Percentiles rank a stretch among this genome's conserved stretches.
Evolutionary conservation across 2,113 vertebrate genomes (phyloP).

Genomic region (Ifrita kowaldi): DNA sequence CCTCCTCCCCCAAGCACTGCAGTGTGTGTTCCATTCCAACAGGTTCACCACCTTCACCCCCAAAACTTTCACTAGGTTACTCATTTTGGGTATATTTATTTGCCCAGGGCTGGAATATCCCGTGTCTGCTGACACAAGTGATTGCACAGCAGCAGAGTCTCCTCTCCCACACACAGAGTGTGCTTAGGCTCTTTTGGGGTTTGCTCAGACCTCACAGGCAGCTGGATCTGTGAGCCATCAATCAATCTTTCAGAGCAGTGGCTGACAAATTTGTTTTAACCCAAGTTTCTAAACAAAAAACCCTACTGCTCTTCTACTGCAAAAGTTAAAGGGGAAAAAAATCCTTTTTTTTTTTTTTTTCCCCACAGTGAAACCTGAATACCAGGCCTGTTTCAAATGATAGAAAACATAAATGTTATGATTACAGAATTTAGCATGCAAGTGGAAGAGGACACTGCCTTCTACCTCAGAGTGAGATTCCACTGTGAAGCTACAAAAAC

Average conservation of each 20-base stretch:
- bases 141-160: not conserved
- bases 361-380: not conserved
- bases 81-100: not conserved
- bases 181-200: conserved; percentile 5
- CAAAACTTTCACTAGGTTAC: not conserved
- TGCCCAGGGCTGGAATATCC: not conserved
- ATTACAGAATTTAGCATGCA: not conserved
- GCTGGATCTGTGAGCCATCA: not conserved
- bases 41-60: not conserved
- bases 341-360: accelerated
- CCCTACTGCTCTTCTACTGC: not conserved
- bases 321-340: not conserved
- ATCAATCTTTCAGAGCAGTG: not conserved
- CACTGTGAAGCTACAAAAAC: not conserved
- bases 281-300: not conserved
- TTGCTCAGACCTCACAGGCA: conserved; percentile 63
- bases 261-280: not conserved
- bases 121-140: not conserved
- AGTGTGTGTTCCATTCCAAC: not conserved
- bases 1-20: not conserved
- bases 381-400: not conserved
- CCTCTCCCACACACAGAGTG: conserved; percentile 4
- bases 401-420: not conserved
- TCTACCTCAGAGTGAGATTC: not conserved
- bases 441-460: not conserved